Percentiles rank a stretch among this genome's conserved stretches.
Conservation (phyloP, 2,888 invertebrate species). For the Andrena marginata region DNA sequence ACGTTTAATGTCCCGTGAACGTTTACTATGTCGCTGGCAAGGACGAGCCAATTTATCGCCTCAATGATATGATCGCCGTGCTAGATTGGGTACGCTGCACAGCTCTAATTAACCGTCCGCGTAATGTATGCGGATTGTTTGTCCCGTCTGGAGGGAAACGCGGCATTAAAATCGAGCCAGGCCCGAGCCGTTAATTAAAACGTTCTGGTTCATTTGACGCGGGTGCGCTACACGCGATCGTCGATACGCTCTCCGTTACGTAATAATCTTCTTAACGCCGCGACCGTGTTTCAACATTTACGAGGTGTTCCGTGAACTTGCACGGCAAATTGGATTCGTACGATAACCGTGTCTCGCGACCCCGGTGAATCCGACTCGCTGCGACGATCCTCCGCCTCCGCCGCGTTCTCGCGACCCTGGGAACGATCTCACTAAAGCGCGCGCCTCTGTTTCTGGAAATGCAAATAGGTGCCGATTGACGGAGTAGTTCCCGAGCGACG, state of each 20-base stretch:
- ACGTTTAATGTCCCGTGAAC: conserved; percentile 42
- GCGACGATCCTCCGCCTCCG: too few species aligned
- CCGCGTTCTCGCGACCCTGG: too few species aligned
- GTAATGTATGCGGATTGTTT: conserved; percentile 71
- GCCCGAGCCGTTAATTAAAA: conserved; percentile 32
- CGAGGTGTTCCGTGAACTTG: conserved; percentile 28
- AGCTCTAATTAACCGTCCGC: conserved; percentile 72
- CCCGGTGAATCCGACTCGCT: too few species aligned
- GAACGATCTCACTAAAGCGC: too few species aligned
- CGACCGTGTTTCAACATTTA: neutral
- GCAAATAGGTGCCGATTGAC: conserved; percentile 6
- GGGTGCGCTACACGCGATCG: conserved; percentile 4
- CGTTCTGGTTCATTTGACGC: conserved; percentile 35
- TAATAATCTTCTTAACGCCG: conserved; percentile 33
- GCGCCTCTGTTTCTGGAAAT: too few species aligned
- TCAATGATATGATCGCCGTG: conserved; percentile 70
- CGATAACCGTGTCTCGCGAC: neutral
- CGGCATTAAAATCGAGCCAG: neutral
- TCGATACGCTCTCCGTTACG: conserved; percentile 9
- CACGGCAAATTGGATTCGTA: neutral
- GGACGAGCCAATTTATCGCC: conserved; percentile 72
- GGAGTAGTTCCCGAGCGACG: neutral
- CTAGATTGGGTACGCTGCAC: conserved; percentile 57
- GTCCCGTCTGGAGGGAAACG: conserved; percentile 33
- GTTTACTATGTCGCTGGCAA: conserved; percentile 65